These are phyloP conservation scores for Neoitamus cyanurus DNA, from an alignment of 2,888 invertebrate genomes.

Conservation along the genomic window DNA sequence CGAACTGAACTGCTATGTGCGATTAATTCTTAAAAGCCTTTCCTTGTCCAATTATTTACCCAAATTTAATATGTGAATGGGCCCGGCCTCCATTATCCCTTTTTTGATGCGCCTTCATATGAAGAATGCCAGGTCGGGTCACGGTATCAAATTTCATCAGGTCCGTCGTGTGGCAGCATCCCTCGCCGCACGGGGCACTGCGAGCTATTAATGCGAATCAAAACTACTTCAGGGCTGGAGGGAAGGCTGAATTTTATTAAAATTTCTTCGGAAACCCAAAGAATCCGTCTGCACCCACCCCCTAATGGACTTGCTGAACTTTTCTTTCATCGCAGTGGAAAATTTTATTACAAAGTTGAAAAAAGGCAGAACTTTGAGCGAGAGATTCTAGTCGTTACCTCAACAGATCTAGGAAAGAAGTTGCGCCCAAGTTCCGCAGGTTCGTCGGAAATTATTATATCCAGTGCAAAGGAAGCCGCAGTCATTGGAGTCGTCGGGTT, in stretches of 20 bases:
- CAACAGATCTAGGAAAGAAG: slow-evolving; percentile 15
- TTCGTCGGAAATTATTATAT: slow-evolving; percentile 40
- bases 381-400: slow-evolving; percentile 37
- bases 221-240: not conserved
- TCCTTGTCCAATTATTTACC: slow-evolving; percentile 45
- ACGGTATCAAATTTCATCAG: slow-evolving; percentile 4
- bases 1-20: not conserved
- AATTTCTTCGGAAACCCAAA: not conserved
- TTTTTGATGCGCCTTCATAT: slow-evolving; percentile 4
- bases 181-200: not conserved
- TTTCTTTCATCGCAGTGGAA: slow-evolving; percentile 33
- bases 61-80: slow-evolving; percentile 43
- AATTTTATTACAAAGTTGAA: slow-evolving; percentile 45
- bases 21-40: slow-evolving; percentile 45
- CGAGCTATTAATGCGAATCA: not conserved
- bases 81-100: slow-evolving; percentile 26
- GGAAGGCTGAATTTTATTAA: slow-evolving; percentile 5
- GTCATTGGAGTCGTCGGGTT: slow-evolving; percentile 16
- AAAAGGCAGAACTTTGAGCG: slow-evolving; percentile 27
- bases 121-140: not conserved
- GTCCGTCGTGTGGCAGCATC: not conserved
- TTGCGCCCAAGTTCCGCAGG: slow-evolving; percentile 25
- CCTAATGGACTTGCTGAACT: slow-evolving; percentile 41
- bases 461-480: slow-evolving; percentile 32
- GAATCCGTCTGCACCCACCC: not conserved